Percentiles rank a stretch among this genome's conserved stretches.
phyloP scores from a whole-genome alignment of 2,797 vertebrate genomes.

The Melanotaenia trifasciata region DNA sequence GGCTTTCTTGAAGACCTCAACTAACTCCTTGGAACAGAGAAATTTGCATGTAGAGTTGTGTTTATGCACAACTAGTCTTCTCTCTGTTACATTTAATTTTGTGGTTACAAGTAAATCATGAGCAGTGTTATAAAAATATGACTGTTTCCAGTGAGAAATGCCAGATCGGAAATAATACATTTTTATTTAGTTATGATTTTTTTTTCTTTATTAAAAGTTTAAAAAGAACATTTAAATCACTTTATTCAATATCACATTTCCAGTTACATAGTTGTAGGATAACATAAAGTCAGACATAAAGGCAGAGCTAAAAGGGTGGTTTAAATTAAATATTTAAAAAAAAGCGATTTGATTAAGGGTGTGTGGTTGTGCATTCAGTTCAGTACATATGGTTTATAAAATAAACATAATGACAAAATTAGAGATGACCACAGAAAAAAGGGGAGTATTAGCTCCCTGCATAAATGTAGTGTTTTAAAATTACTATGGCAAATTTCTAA shows the following conservation, averaged over 20 bases:
- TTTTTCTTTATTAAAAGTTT: background rate
- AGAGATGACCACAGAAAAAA: too few relatives aligned
- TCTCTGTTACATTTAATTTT: conserved; percentile 28
- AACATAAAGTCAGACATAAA: background rate
- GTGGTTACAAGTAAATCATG: conserved; percentile 25
- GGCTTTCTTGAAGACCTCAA: conserved; percentile 77
- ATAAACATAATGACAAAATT: too few relatives aligned
- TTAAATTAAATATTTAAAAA: background rate
- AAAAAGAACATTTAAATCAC: background rate
- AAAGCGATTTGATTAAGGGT: background rate
- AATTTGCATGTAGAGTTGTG: conserved; percentile 57
- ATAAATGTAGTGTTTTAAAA: background rate
- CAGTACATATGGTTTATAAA: too few relatives aligned
- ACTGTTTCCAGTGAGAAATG: background rate
- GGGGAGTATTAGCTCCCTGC: too few relatives aligned
- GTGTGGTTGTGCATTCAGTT: background rate
- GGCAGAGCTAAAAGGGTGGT: background rate
- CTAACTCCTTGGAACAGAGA: conserved; percentile 57
- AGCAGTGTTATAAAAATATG: background rate
- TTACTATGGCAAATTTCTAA: background rate
- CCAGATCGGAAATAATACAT: background rate
- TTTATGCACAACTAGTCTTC: conserved; percentile 48
- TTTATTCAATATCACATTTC: too few relatives aligned
- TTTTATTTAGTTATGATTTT: background rate
- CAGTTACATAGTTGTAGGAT: too few relatives aligned